Evolutionary conservation across 1,140 invertebrate species (phyloP), one percentile per base, ranked within the genome.

Genomic region (Tetramorium alpestre): DNA sequence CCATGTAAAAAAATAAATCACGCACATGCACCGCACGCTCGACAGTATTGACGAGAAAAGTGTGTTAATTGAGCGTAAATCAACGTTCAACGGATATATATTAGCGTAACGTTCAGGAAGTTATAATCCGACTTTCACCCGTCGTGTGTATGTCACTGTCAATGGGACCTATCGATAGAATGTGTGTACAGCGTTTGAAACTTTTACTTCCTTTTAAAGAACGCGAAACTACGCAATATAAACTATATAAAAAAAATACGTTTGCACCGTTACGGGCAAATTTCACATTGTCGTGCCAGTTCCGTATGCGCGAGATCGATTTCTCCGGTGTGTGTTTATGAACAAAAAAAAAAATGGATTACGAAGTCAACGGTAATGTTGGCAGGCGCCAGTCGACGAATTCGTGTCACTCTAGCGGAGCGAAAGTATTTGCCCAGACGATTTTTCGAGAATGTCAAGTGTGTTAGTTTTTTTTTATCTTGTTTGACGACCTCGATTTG

Each of bases 11-110:
- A 22, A 44, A 22, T n/a, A 4, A 76, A 76, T 60, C 28, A 28
- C 5, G 41, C 75, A 47, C 51, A 11, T 60, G 38, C 44, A 58
- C 13, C 16, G 49, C 28, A 33, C 58, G 65, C 13, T 72, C 16
- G 64, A 87, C 44, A 11, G 22, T 38, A 28, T 73, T 28, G n/a
- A 3, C 18, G 11, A 25, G 44, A 70, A 89, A 87, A 75, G 65
- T 86, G 8, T 88, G 88, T 82, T 90, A 86, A 89, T 86, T 76
- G 60, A 78, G 49, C 10, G 25, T 11, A 16, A 18, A 60, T 54
- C 49, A 38, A 54, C 49, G 33, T 49, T n/a, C 22, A 54, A 18
- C 10, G 28, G 47, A 25, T 41, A n/a, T 18, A n/a, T 54, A 67
- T 86, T 60, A 86, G 47, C 3, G 7, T 18, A 47, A 49, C 49